Conservation (phyloP, 1,140 invertebrate species). For the Lepidostoma basale region DNA sequence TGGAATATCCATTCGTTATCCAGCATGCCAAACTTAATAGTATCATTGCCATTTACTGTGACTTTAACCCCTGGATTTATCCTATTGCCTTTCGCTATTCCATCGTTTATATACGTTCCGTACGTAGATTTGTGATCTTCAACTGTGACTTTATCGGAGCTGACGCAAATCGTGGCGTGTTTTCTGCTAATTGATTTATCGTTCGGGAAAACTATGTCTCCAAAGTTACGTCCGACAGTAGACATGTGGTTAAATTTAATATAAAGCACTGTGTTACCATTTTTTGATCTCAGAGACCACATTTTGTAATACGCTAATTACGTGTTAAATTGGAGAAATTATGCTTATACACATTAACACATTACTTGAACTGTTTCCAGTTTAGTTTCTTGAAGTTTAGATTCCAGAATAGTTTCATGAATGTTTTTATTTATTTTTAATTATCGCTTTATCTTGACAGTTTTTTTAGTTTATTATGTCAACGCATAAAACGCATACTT, state of each 20-base stretch:
- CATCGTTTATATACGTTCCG: constrained; percentile 61
- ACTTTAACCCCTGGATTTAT: constrained; percentile 48
- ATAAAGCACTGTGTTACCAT: constrained; percentile 10
- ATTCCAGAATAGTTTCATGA: no score
- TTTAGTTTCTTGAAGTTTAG: no score
- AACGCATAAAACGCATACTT: no score
- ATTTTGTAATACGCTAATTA: no score
- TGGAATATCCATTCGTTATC: constrained; percentile 58
- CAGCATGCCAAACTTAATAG: constrained; percentile 62
- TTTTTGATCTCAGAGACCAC: constrained; percentile 25
- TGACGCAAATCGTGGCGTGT: constrained; percentile 55
- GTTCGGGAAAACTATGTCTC: constrained; percentile 56
- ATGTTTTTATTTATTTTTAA: no score
- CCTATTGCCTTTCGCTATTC: constrained; percentile 46
- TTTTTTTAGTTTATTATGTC: no score
- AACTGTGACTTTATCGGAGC: constrained; percentile 49
- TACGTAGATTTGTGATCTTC: constrained; percentile 63
- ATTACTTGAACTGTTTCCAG: no score
- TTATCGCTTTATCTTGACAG: no score
- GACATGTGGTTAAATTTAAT: neutral
- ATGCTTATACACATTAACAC: no score
- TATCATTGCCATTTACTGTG: constrained; percentile 54
- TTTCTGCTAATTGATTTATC: constrained; percentile 64
- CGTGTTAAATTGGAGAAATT: no score
- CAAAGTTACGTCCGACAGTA: constrained; percentile 4